Conservation (phyloP, 2,113 vertebrate species). For the Chaetodon auriga region DNA sequence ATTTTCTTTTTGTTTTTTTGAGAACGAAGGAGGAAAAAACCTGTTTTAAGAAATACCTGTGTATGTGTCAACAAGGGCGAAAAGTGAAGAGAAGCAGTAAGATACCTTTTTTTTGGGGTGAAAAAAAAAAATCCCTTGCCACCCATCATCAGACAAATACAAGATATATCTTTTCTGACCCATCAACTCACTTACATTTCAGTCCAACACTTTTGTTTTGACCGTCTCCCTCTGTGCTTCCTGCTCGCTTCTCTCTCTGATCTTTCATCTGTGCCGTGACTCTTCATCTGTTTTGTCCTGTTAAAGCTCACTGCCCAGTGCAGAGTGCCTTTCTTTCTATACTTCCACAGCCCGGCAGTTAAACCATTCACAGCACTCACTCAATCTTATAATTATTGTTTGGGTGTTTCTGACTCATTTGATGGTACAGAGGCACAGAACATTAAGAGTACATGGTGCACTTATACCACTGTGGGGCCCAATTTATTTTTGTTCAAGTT, state of each 20-base stretch:
- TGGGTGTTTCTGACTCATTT: slow-evolving; percentile 35
- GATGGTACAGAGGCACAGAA: neutral
- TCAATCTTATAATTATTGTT: slow-evolving; percentile 41
- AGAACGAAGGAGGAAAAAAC: too few relatives aligned
- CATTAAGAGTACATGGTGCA: slow-evolving; percentile 19
- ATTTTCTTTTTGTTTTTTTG: too few relatives aligned
- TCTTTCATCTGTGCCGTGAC: slow-evolving; percentile 31
- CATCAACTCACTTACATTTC: slow-evolving; percentile 23
- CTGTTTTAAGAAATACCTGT: too few relatives aligned
- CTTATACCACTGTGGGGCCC: slow-evolving; percentile 12
- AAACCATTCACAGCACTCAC: slow-evolving; percentile 15
- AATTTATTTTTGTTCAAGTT: slow-evolving; percentile 39
- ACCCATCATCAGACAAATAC: slow-evolving; percentile 3
- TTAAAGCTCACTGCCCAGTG: neutral
- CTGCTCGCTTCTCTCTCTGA: slow-evolving; percentile 23
- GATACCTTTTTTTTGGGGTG: neutral
- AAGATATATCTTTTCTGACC: slow-evolving; percentile 27
- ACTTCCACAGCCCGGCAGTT: neutral
- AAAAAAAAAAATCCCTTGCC: neutral
- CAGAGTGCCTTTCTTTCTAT: slow-evolving; percentile 6
- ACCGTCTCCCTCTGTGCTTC: slow-evolving; percentile 25
- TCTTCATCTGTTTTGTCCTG: slow-evolving; percentile 24
- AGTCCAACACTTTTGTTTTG: slow-evolving; percentile 14
- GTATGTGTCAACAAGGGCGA: too few relatives aligned
- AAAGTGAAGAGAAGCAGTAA: neutral